phyloP scores from a whole-genome alignment of 2,888 invertebrate genomes.

The Vanessa cardui region DNA sequence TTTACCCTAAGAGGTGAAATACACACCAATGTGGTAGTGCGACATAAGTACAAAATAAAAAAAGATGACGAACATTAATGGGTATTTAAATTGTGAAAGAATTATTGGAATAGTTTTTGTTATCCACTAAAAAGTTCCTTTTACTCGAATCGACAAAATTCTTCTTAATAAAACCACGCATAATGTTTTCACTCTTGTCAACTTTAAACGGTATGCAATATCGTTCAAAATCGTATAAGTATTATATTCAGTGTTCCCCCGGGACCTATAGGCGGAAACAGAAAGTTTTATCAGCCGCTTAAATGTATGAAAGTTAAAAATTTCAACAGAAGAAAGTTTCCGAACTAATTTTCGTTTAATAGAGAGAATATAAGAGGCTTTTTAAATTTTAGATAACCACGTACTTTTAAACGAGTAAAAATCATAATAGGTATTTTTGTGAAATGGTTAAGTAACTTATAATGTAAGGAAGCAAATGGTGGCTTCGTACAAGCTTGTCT shows the following conservation, averaged over 20 bases:
- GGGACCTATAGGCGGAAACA: not conserved
- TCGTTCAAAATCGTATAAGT: slow-evolving; percentile 1
- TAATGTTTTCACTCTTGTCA: not conserved
- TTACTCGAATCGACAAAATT: not conserved
- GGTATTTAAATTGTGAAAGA: too few species aligned
- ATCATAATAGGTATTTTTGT: too few species aligned
- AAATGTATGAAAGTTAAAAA: not conserved
- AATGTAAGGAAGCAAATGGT: too few species aligned
- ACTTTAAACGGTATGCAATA: not conserved
- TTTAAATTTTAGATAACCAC: not conserved
- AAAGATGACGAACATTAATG: too few species aligned
- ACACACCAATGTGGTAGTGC: too few species aligned
- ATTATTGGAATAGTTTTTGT: not conserved
- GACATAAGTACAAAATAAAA: too few species aligned
- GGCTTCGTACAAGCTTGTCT: too few species aligned
- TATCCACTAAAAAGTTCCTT: not conserved
- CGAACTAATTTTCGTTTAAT: not conserved
- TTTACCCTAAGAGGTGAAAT: too few species aligned
- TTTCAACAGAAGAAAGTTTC: not conserved
- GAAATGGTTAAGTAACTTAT: too few species aligned
- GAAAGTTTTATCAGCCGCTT: not conserved
- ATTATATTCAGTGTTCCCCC: not conserved
- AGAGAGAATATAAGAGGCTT: not conserved
- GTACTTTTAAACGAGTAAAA: too few species aligned
- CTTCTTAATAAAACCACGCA: not conserved